Base-by-base conservation (phyloP, 2,113 vertebrate species). In the Gulo gulo region DNA sequence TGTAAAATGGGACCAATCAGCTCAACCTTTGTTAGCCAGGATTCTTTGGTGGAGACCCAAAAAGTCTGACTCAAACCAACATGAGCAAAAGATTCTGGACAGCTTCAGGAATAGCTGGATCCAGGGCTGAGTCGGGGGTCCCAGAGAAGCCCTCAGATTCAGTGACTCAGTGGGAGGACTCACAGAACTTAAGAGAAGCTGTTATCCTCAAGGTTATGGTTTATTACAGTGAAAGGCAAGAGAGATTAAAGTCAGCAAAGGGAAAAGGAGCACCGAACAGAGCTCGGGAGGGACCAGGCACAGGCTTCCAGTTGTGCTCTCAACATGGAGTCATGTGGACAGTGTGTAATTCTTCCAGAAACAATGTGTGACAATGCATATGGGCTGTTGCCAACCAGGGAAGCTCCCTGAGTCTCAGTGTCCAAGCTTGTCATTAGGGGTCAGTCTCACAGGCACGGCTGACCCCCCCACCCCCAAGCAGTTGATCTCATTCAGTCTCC, bases 201-300 rank as follows among this genome's bases (percentile, higher is more conserved):
- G 2, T 24, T 71, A 9, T 7, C 12, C 31, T 59, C 11, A 0
- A 10, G 3, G 61, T 47, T 26, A 29, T 0, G 15, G 15, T 63
- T 85, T 45, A 57, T 91, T 45, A 73, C n/a, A 57, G 23, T 57
- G 61, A 57, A 63, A 59, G 47, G 81, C 39, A 52, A 52, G 1
- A 36, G 12, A 80, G 71, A 79, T 36, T 59, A 24, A 73, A 74
- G 34, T 42, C 1, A 31, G 65, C 12, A 42, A 18, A 73, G 63
- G 65, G 34, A 52, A n/a, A 63, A 55, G 23, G 50, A 7, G 1
- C n/a, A 24, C 6, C 16, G 8, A 23, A 36, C 29, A 80, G 74
- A 71, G 65, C 15, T 67, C 31, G 1, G 52, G 50, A 34, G 63
- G 71, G 31, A 71, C 9, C 23, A 29, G n/a, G 42, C 34, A 4